These are phyloP conservation scores for Folsomia candida DNA, from an alignment of 2,888 invertebrate genomes.

Conservation along the genomic window DNA sequence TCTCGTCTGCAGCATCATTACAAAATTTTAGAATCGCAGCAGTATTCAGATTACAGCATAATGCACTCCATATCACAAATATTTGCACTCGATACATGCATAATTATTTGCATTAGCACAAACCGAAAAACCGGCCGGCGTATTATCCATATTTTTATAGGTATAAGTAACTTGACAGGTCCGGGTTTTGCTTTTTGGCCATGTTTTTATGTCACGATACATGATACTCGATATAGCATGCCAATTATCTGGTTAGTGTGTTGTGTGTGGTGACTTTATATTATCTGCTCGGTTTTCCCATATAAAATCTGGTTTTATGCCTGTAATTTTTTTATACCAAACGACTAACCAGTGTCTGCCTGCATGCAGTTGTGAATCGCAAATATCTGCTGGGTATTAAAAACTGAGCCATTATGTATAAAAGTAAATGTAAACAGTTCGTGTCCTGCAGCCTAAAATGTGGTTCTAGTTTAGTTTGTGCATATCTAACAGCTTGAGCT, in stretches of 20 bases:
- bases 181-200: too few relatives aligned
- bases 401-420: background rate
- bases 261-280: too few relatives aligned
- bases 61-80: background rate
- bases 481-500: background rate
- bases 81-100: background rate
- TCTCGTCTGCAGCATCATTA: too few relatives aligned
- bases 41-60: background rate
- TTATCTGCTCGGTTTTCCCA: background rate
- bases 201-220: too few relatives aligned
- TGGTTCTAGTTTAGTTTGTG: too few relatives aligned
- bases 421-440: background rate
- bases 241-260: too few relatives aligned
- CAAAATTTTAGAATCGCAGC: background rate
- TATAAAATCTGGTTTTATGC: background rate
- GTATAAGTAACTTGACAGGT: too few relatives aligned
- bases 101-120: background rate
- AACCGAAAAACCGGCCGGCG: too few relatives aligned
- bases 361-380: background rate
- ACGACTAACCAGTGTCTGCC: background rate
- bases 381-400: background rate
- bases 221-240: too few relatives aligned
- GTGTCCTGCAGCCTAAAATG: background rate
- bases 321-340: too few relatives aligned
- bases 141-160: too few relatives aligned